Percentiles rank a stretch among this genome's conserved stretches.
Conservation (phyloP, 2,797 vertebrate species). For the Natrix natrix region DNA sequence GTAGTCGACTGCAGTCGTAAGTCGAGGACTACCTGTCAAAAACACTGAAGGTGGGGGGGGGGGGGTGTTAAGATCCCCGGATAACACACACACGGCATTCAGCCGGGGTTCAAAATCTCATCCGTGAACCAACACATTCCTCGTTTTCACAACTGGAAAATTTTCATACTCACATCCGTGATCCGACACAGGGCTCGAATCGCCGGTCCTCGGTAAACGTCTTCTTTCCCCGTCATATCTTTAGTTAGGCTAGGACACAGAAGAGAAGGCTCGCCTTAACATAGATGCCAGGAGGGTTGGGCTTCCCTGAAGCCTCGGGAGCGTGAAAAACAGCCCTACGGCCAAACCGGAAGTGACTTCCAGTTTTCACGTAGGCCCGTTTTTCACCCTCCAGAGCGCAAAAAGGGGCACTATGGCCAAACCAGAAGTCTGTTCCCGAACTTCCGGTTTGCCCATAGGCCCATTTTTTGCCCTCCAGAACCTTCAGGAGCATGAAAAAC, state of each 20-base stretch:
- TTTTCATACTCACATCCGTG: slow-evolving; percentile 84
- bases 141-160: accelerated
- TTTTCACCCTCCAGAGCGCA: no score
- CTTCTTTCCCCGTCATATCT: slow-evolving; percentile 99
- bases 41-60: background rate
- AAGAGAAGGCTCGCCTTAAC: background rate
- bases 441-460: no score
- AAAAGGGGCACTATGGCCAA: no score
- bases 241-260: slow-evolving; percentile 87
- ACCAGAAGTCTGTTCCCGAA: no score
- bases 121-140: accelerated
- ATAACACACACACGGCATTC: background rate
- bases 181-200: slow-evolving; percentile 97
- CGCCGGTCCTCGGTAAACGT: slow-evolving; percentile 92
- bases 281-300: no score
- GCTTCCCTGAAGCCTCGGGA: no score
- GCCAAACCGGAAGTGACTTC: no score
- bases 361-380: no score
- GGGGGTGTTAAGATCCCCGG: background rate
- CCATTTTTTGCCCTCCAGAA: no score
- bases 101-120: background rate
- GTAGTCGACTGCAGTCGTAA: no score
- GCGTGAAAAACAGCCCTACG: no score
- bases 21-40: background rate
- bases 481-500: no score